Evolutionary conservation across 1,140 invertebrate genomes (phyloP).

Genomic region (Marisa cornuarietis): DNA sequence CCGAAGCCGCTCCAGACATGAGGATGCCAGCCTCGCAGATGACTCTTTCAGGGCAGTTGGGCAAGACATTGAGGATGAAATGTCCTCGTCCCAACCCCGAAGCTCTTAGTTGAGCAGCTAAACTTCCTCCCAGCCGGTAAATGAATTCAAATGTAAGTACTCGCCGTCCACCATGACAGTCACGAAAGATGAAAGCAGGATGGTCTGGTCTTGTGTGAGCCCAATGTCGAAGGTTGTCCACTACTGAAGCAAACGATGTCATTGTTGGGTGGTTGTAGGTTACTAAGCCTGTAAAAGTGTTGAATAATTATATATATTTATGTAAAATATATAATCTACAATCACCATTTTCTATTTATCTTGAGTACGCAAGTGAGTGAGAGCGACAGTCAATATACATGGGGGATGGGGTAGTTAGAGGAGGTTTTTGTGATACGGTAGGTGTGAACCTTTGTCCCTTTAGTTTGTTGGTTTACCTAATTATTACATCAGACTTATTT

Average conservation of each 20-base stretch:
- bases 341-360: no score
- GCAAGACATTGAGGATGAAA: background rate
- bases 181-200: constrained; percentile 6
- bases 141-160: background rate
- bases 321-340: no score
- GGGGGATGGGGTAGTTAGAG: no score
- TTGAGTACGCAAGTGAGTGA: no score
- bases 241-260: background rate
- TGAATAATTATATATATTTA: no score
- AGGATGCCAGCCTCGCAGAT: constrained; percentile 1
- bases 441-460: no score
- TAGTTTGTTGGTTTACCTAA: no score
- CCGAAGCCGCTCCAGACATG: constrained; percentile 8
- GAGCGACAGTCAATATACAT: no score
- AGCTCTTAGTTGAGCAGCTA: constrained; percentile 1
- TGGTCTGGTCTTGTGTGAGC: background rate
- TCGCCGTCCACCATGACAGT: background rate
- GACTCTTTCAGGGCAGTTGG: constrained; percentile 17
- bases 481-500: no score
- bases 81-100: background rate
- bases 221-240: background rate
- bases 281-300: no score
- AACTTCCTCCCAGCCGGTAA: constrained; percentile 2
- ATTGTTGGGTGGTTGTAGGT: no score
- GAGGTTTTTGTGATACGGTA: no score